These are phyloP conservation scores for Gnatocerus cornutus DNA, from an alignment of 2,888 invertebrate genomes.

Conservation along the genomic window DNA sequence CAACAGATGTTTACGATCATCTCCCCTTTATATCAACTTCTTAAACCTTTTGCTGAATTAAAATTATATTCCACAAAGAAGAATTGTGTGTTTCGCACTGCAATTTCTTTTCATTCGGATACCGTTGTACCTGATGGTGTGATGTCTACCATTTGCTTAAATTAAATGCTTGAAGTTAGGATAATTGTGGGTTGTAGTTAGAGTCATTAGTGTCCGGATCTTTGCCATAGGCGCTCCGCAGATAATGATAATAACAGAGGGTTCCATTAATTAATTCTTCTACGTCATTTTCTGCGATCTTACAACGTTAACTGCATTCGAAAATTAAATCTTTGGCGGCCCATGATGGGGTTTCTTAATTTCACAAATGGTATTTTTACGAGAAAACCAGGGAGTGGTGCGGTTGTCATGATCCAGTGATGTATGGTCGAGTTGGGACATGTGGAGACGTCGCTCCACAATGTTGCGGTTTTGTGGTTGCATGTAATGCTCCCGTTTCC, in stretches of 20 bases:
- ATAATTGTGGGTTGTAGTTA: conserved; percentile 48
- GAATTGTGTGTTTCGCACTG: conserved; percentile 19
- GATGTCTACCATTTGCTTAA: conserved; percentile 44
- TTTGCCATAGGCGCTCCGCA: conserved; percentile 34
- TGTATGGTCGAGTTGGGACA: conserved; percentile 50
- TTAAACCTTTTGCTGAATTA: conserved; percentile 48
- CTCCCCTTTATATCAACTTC: conserved; percentile 51
- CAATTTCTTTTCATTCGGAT: conserved; percentile 19
- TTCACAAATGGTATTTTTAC: conserved; percentile 48
- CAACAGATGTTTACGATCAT: conserved; percentile 56
- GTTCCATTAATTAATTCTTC: conserved; percentile 47
- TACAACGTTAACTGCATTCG: no score
- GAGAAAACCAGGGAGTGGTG: conserved; percentile 46
- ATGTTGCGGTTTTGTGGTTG: conserved; percentile 52
- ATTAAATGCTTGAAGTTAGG: conserved; percentile 41
- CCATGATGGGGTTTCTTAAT: conserved; percentile 26
- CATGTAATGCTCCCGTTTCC: conserved; percentile 53
- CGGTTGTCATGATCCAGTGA: conserved; percentile 50
- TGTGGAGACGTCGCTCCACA: conserved; percentile 46
- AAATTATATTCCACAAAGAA: conserved; percentile 26
- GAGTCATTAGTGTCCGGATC: conserved; percentile 46
- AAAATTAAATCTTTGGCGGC: no score
- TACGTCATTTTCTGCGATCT: conserved; percentile 6
- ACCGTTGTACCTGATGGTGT: conserved; percentile 32
- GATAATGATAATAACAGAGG: conserved; percentile 43